phyloP scores from a whole-genome alignment of 2,888 invertebrate genomes.

The Saturnia japonica region DNA sequence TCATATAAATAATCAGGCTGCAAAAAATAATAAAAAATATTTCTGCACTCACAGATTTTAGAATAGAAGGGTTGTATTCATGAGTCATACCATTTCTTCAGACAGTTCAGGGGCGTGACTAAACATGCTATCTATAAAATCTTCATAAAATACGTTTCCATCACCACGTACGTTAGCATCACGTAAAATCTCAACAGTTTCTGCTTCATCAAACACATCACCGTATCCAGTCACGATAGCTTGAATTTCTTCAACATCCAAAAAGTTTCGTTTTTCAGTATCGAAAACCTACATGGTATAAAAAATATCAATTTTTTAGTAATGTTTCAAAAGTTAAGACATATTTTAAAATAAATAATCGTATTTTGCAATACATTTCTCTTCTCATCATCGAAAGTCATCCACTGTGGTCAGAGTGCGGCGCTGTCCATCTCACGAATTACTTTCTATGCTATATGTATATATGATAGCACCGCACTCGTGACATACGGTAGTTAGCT shows the following conservation, averaged over 20 bases:
- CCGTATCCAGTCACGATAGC: conserved; percentile 52
- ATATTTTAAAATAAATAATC: neutral
- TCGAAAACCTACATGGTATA: conserved; percentile 67
- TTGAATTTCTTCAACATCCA: conserved; percentile 61
- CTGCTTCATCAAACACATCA: conserved; percentile 51
- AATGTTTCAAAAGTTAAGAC: neutral
- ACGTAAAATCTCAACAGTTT: conserved; percentile 59
- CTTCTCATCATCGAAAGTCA: no score
- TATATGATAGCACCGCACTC: no score
- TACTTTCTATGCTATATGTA: no score
- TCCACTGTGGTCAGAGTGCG: no score
- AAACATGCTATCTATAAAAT: conserved; percentile 67
- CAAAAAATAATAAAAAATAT: conserved; percentile 23
- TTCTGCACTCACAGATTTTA: neutral
- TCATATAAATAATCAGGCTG: conserved; percentile 64
- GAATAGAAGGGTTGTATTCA: neutral
- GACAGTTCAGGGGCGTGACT: conserved; percentile 63
- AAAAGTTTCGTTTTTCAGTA: conserved; percentile 60
- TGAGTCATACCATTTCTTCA: conserved; percentile 50
- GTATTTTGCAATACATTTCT: no score
- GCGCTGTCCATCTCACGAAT: no score
- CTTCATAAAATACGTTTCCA: conserved; percentile 62
- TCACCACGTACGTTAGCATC: conserved; percentile 68
- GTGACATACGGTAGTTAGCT: no score
- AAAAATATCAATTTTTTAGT: neutral